Evolutionary conservation across 92 coral and sea anemone species (phyloP).

Genomic region (Paramuricea clavata): DNA sequence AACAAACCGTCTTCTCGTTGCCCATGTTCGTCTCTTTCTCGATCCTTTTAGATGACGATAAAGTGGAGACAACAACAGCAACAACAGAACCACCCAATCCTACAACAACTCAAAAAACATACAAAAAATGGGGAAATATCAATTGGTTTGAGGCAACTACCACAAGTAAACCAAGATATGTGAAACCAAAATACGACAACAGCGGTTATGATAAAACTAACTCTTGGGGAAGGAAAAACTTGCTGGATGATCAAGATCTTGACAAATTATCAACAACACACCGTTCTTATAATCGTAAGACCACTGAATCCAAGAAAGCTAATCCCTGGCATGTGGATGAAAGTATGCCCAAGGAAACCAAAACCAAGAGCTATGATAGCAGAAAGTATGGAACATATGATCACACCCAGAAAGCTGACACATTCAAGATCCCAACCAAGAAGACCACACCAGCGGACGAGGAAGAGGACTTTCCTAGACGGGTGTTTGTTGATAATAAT

Average conservation of each 20-base stretch:
- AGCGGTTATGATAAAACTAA: not conserved
- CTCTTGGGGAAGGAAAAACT: not conserved
- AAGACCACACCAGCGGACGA: not conserved
- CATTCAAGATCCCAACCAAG: too few relatives aligned
- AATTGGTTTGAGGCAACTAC: slow-evolving; percentile 6
- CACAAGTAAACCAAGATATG: not conserved
- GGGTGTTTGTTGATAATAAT: slow-evolving; percentile 83
- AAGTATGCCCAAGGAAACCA: too few relatives aligned
- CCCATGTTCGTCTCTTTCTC: too few relatives aligned
- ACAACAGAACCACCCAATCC: not conserved
- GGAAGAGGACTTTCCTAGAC: slow-evolving; percentile 43
- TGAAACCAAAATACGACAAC: not conserved
- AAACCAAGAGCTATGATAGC: not conserved
- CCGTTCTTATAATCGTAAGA: not conserved
- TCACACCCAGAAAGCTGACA: not conserved
- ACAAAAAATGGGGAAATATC: not conserved
- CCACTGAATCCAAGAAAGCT: not conserved
- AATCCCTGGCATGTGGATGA: slow-evolving; percentile 5
- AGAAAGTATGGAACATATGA: not conserved
- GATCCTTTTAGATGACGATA: not conserved
- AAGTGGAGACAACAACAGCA: not conserved
- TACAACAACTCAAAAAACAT: not conserved
- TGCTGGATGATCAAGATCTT: not conserved
- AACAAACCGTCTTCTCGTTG: too few relatives aligned
- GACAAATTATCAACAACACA: slow-evolving; percentile 4